Evolutionary conservation across 1,140 invertebrate genomes (phyloP).

Genomic region (Drosophila burlai): DNA sequence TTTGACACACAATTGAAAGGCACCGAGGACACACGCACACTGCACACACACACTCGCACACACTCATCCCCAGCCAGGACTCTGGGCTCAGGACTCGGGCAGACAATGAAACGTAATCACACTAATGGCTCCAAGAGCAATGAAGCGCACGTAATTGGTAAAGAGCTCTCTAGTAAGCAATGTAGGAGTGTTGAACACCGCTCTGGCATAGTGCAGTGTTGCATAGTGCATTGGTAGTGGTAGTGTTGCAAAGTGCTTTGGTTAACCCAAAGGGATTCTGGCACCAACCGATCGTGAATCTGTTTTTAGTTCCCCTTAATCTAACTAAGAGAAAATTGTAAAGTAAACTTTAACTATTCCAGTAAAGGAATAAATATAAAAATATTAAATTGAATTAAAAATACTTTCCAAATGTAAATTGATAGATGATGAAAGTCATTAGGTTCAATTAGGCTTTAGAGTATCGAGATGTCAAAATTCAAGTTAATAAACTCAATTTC

Average conservation of each 20-base stretch:
- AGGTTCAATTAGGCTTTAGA: too few species aligned
- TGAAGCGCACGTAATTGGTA: conserved; percentile 84
- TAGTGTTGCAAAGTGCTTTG: background rate
- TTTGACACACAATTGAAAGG: conserved; percentile 84
- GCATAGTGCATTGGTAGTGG: conserved; percentile 38
- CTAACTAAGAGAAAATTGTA: background rate
- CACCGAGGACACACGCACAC: conserved; percentile 65
- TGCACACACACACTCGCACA: conserved; percentile 18
- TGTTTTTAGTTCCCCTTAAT: background rate
- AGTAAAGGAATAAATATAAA: background rate
- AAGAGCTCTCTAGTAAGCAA: conserved; percentile 70
- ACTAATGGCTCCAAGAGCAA: conserved; percentile 82
- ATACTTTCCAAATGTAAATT: too few species aligned
- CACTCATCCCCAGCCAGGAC: conserved; percentile 10
- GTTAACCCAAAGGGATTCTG: background rate
- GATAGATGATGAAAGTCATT: too few species aligned
- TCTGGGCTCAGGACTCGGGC: conserved; percentile 49
- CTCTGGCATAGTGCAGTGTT: conserved; percentile 57
- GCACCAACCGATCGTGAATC: background rate
- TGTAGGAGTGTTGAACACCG: conserved; percentile 40
- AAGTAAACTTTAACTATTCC: background rate
- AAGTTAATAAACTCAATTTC: too few species aligned
- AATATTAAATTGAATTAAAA: background rate
- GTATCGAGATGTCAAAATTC: too few species aligned
- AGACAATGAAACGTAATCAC: conserved; percentile 84